A percentile compares a stretch with the other conserved stretches of the same genome.
These are phyloP conservation scores for Conomelus anceps DNA, from an alignment of 2,888 invertebrate genomes.

Conservation along the genomic window DNA sequence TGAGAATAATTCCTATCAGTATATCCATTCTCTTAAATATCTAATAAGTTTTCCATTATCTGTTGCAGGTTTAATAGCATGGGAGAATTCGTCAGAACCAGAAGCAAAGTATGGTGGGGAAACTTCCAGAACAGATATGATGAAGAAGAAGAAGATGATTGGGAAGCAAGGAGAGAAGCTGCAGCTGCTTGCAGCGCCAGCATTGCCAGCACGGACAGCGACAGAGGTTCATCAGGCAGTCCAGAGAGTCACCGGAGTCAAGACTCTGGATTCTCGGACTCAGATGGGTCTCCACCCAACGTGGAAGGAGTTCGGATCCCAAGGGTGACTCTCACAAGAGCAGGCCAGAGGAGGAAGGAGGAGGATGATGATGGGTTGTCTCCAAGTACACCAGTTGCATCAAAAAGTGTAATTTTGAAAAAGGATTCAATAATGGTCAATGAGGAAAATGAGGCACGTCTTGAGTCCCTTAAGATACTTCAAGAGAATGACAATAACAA, in stretches of 20 bases:
- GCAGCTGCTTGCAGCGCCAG: constrained; percentile 43
- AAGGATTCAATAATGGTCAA: neutral
- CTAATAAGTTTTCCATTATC: neutral
- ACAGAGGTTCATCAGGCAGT: constrained; percentile 45
- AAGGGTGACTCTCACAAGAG: constrained; percentile 16
- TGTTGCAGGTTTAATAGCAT: constrained; percentile 39
- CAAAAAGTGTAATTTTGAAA: neutral
- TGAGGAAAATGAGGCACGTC: neutral
- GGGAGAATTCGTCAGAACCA: constrained; percentile 59
- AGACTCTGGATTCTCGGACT: constrained; percentile 75
- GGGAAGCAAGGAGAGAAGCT: constrained; percentile 30
- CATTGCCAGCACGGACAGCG: constrained; percentile 19
- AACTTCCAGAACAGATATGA: constrained; percentile 39
- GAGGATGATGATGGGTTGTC: constrained; percentile 1
- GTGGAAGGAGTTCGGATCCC: constrained; percentile 34
- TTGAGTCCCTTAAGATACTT: neutral
- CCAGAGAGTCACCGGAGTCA: constrained; percentile 60
- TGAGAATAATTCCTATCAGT: no score
- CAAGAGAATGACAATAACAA: neutral
- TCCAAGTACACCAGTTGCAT: neutral
- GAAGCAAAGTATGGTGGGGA: constrained; percentile 64
- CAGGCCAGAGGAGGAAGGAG: neutral
- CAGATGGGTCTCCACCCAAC: constrained; percentile 49
- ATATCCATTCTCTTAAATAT: neutral
- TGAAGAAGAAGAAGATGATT: neutral